phyloP scores from a whole-genome alignment of 2,113 vertebrate genomes.

The Megaptera novaeangliae region DNA sequence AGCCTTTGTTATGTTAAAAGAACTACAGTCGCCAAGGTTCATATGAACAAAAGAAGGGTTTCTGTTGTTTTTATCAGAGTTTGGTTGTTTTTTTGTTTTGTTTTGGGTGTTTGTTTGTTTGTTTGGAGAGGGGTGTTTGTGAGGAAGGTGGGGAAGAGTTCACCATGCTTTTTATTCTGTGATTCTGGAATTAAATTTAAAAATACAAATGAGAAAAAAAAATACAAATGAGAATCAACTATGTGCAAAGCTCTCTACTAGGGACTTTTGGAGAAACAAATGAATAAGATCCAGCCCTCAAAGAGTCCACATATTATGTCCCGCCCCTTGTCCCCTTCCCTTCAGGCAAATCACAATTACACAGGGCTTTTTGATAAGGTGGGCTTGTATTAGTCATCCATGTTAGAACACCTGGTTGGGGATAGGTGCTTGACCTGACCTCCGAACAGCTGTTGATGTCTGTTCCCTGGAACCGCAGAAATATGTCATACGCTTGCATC shows the following conservation, averaged over 20 bases:
- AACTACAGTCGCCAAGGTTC: background rate
- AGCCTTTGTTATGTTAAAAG: background rate
- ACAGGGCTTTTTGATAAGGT: background rate
- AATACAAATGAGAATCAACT: background rate
- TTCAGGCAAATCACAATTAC: background rate
- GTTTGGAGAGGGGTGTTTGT: background rate
- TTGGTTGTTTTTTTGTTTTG: background rate
- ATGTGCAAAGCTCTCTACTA: background rate
- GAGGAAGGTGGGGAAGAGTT: background rate
- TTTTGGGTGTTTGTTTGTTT: background rate
- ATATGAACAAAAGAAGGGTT: background rate
- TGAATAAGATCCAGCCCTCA: background rate
- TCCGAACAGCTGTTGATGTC: background rate
- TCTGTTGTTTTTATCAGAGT: background rate
- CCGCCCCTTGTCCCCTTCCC: no score
- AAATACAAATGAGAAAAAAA: background rate
- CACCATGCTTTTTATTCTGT: background rate
- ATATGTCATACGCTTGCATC: background rate
- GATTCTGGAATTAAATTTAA: background rate
- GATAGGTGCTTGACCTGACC: background rate
- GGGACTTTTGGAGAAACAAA: background rate
- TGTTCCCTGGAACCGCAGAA: background rate
- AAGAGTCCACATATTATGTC: background rate
- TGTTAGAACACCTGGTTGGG: background rate
- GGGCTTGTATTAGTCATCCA: background rate